Evolutionary conservation across 2,113 vertebrate genomes (phyloP).

Genomic region (Lethenteron camtschaticum): DNA sequence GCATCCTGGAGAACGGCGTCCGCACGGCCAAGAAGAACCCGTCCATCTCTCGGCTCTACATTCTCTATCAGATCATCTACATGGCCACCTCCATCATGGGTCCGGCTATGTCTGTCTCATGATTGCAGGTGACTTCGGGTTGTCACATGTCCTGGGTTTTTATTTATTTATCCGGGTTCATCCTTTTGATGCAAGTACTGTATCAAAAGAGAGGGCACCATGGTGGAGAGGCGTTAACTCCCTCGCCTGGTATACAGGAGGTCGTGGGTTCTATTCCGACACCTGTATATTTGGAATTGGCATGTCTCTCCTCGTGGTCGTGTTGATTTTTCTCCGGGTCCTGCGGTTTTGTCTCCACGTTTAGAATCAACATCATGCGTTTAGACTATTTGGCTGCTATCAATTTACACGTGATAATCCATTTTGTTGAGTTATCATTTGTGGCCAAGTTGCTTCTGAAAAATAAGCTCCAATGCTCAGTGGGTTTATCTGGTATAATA

Average conservation of each 20-base stretch:
- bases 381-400: too few relatives aligned
- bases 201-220: background rate
- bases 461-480: too few relatives aligned
- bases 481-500: too few relatives aligned
- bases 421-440: too few relatives aligned
- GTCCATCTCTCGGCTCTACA: conserved; percentile 34
- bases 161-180: background rate
- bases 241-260: too few relatives aligned
- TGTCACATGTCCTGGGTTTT: background rate
- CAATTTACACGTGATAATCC: too few relatives aligned
- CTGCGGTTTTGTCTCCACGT: too few relatives aligned
- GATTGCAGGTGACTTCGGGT: conserved; percentile 26
- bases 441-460: too few relatives aligned
- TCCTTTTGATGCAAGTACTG: background rate
- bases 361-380: too few relatives aligned
- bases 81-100: conserved; percentile 40
- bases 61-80: conserved; percentile 37
- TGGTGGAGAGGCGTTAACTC: background rate
- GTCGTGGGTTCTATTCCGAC: too few relatives aligned
- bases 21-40: conserved; percentile 31
- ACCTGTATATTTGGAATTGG: background rate
- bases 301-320: background rate
- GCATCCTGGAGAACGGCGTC: conserved; percentile 28
- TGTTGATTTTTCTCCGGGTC: too few relatives aligned
- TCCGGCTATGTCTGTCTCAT: conserved; percentile 37